Conservation (phyloP, 2,797 vertebrate species). For the Micrastur ruficollis region DNA sequence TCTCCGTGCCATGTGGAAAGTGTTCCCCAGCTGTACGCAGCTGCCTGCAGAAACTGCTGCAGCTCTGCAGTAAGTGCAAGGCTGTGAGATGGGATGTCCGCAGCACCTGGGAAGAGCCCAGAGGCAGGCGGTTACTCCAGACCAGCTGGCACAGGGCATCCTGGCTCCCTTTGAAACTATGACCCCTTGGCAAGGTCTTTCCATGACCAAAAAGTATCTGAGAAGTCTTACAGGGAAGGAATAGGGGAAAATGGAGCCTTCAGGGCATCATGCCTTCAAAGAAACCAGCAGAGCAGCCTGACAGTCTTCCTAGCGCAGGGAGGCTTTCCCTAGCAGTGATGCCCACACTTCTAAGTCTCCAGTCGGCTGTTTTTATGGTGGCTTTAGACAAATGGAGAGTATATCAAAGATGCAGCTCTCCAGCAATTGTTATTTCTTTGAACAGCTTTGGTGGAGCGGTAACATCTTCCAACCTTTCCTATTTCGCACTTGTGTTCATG, state of each 20-base stretch:
- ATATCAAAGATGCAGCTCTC: background rate
- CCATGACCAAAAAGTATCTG: background rate
- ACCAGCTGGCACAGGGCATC: background rate
- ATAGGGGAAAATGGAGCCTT: background rate
- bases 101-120: background rate
- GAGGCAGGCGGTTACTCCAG: background rate
- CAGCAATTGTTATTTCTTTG: background rate
- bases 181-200: background rate
- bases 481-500: background rate
- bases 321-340: background rate
- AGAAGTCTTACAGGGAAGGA: background rate
- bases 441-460: background rate
- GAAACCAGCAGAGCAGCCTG: background rate
- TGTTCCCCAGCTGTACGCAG: accelerated
- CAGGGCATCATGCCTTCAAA: background rate
- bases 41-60: background rate
- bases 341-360: background rate
- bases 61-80: background rate
- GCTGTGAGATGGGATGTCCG: background rate
- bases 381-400: background rate
- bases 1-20: accelerated
- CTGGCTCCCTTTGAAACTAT: background rate
- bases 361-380: background rate
- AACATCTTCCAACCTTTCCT: background rate
- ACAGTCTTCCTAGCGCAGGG: background rate